Conservation (phyloP, 2,888 invertebrate genomes). For the Acleris emargana region DNA sequence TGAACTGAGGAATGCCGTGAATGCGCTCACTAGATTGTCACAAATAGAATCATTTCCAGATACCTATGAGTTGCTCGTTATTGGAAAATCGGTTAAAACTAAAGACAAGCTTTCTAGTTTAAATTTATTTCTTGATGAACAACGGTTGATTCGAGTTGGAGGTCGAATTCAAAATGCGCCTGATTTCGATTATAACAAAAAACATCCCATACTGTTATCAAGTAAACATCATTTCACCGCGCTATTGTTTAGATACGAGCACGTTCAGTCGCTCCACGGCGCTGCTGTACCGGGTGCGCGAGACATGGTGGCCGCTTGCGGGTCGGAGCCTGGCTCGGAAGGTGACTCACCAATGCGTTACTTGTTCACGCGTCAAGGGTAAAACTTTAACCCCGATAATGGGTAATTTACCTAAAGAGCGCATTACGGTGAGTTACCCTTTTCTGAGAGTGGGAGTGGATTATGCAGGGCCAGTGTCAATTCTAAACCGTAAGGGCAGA, state of each 20-base stretch:
- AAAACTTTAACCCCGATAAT: too few relatives aligned
- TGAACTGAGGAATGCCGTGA: slow-evolving; percentile 5
- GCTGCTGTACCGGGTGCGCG: too few relatives aligned
- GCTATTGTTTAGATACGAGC: not conserved
- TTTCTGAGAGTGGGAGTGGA: too few relatives aligned
- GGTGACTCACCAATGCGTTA: too few relatives aligned
- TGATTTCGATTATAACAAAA: slow-evolving; percentile 26
- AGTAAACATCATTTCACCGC: not conserved
- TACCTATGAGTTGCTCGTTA: slow-evolving; percentile 14
- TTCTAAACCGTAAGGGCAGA: too few relatives aligned
- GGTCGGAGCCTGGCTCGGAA: too few relatives aligned
- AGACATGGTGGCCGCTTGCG: too few relatives aligned
- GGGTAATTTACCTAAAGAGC: too few relatives aligned
- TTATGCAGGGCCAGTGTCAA: too few relatives aligned
- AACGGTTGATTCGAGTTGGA: slow-evolving; percentile 39
- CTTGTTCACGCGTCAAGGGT: too few relatives aligned
- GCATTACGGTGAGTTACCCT: too few relatives aligned
- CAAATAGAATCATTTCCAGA: slow-evolving; percentile 36
- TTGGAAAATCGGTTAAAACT: slow-evolving; percentile 15
- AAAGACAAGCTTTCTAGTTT: slow-evolving; percentile 28
- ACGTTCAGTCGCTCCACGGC: not conserved
- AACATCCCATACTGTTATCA: not conserved
- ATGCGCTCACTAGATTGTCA: slow-evolving; percentile 3
- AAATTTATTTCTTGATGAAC: slow-evolving; percentile 38
- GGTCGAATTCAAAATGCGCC: slow-evolving; percentile 38